phyloP scores from a whole-genome alignment of 1,140 invertebrate species.

The Caenorhabditis briggsae region DNA sequence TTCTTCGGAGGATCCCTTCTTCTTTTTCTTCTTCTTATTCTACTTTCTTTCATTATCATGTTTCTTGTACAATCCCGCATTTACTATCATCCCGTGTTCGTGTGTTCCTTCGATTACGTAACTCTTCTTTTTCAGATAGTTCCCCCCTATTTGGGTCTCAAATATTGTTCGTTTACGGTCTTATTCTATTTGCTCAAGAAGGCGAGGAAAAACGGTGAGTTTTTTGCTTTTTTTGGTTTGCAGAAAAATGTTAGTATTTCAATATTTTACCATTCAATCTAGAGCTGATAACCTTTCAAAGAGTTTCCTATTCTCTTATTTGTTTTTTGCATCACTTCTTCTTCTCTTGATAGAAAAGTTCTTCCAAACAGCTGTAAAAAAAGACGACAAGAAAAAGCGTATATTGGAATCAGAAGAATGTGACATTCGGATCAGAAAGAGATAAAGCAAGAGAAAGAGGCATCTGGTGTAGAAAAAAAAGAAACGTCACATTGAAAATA shows the following conservation, averaged over 20 bases:
- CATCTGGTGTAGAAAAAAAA: constrained; percentile 22
- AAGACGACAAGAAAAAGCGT: not conserved
- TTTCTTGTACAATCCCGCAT: constrained; percentile 42
- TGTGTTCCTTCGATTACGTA: constrained; percentile 11
- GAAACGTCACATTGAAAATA: not conserved
- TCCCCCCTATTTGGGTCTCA: not conserved
- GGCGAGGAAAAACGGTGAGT: constrained; percentile 22
- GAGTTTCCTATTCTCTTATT: not conserved
- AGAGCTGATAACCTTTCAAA: constrained; percentile 1
- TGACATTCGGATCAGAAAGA: constrained; percentile 9
- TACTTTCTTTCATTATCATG: constrained; percentile 42
- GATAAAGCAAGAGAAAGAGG: not conserved
- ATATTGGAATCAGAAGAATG: constrained; percentile 35
- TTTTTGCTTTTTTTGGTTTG: not conserved
- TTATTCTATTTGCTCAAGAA: constrained; percentile 14
- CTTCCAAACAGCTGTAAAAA: constrained; percentile 32
- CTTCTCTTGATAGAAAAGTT: not conserved
- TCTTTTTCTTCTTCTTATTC: no score
- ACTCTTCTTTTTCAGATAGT: not conserved
- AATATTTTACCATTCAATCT: not conserved
- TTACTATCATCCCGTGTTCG: constrained; percentile 21
- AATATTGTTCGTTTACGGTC: not conserved
- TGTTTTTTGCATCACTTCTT: not conserved
- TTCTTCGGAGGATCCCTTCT: not conserved
- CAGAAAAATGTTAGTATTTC: not conserved